These are phyloP conservation scores for Centropristis striata DNA, from an alignment of 2,113 vertebrate species.

Conservation along the genomic window DNA sequence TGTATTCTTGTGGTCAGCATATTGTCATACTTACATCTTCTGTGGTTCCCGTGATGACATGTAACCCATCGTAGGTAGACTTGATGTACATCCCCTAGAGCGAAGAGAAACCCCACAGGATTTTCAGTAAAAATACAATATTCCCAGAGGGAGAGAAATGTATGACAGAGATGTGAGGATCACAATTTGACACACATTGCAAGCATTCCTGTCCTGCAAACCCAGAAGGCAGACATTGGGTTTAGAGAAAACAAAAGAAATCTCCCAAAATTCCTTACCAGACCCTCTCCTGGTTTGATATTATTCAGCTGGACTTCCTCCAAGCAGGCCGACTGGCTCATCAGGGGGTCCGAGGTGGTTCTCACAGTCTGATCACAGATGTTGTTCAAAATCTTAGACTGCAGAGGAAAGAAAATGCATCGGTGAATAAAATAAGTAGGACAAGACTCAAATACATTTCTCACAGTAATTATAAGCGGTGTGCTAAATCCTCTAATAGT, in stretches of 20 bases:
- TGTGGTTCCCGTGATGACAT: conserved; percentile 98
- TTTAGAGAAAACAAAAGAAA: conserved; percentile 9
- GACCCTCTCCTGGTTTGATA: conserved; percentile 93
- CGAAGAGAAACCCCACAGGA: conserved; percentile 1
- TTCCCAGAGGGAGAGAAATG: conserved; percentile 6
- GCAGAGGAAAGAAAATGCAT: conserved; percentile 38
- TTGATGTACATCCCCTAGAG: conserved; percentile 98
- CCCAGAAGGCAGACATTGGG: neutral
- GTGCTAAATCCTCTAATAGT: neutral
- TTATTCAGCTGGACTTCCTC: conserved; percentile 93
- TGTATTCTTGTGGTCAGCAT: neutral
- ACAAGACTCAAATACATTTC: neutral
- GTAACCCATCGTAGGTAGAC: conserved; percentile 97
- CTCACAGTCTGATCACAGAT: conserved; percentile 96
- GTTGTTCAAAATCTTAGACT: conserved; percentile 94
- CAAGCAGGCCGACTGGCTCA: conserved; percentile 94
- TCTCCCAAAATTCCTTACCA: conserved; percentile 88
- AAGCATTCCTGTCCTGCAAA: conserved; percentile 7
- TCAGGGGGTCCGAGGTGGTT: conserved; percentile 91
- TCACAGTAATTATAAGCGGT: conserved; percentile 3
- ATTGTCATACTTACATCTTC: conserved; percentile 92
- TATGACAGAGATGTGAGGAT: conserved; percentile 19
- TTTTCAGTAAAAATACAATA: conserved; percentile 35
- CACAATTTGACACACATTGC: conserved; percentile 38
- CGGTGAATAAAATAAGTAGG: conserved; percentile 4